Evolutionary conservation across 53 echinoderm and acorn worm genomes (phyloP), one percentile per base, ranked within the genome.

Genomic region (Arbacia lixula): DNA sequence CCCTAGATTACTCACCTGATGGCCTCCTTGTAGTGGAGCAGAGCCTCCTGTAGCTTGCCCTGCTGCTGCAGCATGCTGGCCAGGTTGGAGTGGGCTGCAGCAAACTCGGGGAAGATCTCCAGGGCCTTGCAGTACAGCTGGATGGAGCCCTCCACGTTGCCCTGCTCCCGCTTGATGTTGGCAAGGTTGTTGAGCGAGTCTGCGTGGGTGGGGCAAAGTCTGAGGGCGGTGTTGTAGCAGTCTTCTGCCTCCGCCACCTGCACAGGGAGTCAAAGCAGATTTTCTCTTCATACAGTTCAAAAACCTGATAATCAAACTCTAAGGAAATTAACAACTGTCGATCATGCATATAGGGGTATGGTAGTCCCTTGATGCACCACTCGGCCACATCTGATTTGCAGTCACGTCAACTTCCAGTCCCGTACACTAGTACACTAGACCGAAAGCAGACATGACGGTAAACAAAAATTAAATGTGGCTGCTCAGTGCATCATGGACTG

Each of bases 141-240:
- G 84, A 97, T 93, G 43, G 97, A 92, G 30, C 94, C 97, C 84
- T 97, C 97, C 12, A 94, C 91, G 49, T 87, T 88, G 69, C 91
- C 92, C 73, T 97, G 97, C 55, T 97, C 97, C 58, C 97, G 74
- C 84, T 97, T 97, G 85, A 97, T 97, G 80, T 97, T 97, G 37
- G 97, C 97, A 20, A 97, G 73, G 88, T 97, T 97, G 67, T 97
- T 97, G 58, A 97, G 94, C n/a, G 97, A 97, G 90, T 97, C 97
- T 25, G 97, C 97, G 35, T 97, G 97, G 4, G 97, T 97, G 16
- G 97, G 97, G 78, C 93, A 94, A 24, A 97, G 94, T 41, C 71
- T 79, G 17, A 97, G 87, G 16, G 97, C 97, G 8, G 94, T 94
- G 92, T 97, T 97, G 97, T 97, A 97, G 58, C 94, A 97, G 51